phyloP scores from a whole-genome alignment of 2,113 vertebrate genomes.

The Lasiurus borealis region DNA sequence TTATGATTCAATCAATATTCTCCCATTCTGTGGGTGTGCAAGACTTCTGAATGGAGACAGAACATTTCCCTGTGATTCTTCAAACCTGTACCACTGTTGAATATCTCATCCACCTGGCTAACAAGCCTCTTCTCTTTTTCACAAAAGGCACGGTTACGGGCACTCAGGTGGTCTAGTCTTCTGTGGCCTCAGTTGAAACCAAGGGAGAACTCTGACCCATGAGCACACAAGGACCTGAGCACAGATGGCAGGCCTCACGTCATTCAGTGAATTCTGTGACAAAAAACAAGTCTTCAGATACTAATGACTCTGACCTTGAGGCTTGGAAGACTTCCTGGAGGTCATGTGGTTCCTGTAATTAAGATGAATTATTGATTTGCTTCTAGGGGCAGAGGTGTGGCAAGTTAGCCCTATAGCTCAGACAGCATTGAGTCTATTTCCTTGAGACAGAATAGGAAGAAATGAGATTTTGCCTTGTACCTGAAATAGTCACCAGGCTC shows the following conservation, averaged over 20 bases:
- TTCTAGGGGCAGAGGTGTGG: not conserved
- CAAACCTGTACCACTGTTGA: not conserved
- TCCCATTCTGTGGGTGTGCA: not conserved
- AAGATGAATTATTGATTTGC: not conserved
- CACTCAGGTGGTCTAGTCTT: not conserved
- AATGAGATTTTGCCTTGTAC: fast-evolving
- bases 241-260: too few relatives aligned
- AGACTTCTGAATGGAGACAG: not conserved
- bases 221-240: too few relatives aligned
- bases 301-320: not conserved
- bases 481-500: not conserved
- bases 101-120: fast-evolving
- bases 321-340: not conserved
- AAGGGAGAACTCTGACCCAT: too few relatives aligned
- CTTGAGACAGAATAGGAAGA: not conserved
- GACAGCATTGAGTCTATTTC: not conserved
- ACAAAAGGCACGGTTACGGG: fast-evolving
- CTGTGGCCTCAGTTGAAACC: not conserved
- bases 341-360: not conserved
- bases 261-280: too few relatives aligned
- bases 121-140: not conserved
- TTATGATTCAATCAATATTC: not conserved
- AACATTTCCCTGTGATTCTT: too few relatives aligned
- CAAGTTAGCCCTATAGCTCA: not conserved
- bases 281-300: too few relatives aligned